A percentile compares a stretch with the other conserved stretches of the same genome.
These are phyloP conservation scores for Australoheros facetus DNA, from an alignment of 2,797 vertebrate genomes.

Conservation along the genomic window DNA sequence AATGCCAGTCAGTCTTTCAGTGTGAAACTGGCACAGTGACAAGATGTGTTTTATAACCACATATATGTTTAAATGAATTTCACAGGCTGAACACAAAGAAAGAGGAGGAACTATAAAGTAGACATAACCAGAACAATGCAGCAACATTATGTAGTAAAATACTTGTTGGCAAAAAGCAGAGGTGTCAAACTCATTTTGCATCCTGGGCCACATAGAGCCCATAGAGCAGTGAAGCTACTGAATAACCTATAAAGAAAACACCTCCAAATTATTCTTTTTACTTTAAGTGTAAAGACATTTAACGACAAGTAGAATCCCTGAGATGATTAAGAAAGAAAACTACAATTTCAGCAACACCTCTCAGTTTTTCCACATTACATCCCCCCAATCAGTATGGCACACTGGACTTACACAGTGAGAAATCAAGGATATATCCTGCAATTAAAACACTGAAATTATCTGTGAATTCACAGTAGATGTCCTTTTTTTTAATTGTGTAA, in stretches of 20 bases:
- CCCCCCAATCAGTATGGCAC: too few species aligned
- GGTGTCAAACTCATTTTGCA: not conserved
- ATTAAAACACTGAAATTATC: too few species aligned
- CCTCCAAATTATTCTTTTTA: not conserved
- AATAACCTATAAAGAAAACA: not conserved
- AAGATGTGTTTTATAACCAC: not conserved
- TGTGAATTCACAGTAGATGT: too few species aligned
- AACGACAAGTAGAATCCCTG: not conserved
- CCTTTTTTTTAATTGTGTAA: not conserved
- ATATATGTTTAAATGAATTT: not conserved
- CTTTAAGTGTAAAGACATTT: not conserved
- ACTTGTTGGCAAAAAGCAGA: not conserved
- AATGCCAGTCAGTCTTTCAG: slow-evolving; percentile 16
- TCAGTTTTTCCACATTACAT: too few species aligned
- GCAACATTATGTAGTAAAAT: not conserved
- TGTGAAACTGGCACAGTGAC: not conserved
- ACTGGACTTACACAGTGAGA: too few species aligned
- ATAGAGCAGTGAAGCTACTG: not conserved
- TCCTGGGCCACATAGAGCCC: not conserved
- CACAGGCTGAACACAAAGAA: not conserved
- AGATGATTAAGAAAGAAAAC: not conserved
- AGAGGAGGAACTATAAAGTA: not conserved
- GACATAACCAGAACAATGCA: slow-evolving; percentile 1
- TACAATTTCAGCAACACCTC: not conserved
- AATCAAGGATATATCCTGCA: too few species aligned